Conservation (phyloP, 2,113 vertebrate genomes). For the Mormyrus iriodes region DNA sequence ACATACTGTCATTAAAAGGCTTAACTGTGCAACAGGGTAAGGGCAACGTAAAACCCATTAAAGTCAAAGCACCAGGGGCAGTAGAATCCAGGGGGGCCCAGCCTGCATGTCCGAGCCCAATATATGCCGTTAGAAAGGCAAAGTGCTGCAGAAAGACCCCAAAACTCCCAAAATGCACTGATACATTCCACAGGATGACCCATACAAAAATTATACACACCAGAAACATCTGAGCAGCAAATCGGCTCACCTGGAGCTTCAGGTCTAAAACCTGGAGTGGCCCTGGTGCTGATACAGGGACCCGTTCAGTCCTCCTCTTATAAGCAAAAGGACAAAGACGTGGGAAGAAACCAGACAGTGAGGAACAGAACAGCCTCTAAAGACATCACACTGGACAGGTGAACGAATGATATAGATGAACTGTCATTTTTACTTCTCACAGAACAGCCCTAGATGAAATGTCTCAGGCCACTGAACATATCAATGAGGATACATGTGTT, state of each 20-base stretch:
- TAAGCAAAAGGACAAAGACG: not conserved
- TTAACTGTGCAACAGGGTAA: not conserved
- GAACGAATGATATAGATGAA: not conserved
- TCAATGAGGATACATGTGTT: not conserved
- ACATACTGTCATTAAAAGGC: not conserved
- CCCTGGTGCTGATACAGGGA: not conserved
- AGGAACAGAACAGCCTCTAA: not conserved
- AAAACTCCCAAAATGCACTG: not conserved
- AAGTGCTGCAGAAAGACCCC: not conserved
- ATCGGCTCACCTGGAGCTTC: not conserved
- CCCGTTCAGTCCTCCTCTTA: not conserved
- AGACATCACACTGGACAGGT: not conserved
- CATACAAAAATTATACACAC: not conserved
- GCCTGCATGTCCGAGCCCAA: not conserved
- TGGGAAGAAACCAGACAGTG: not conserved
- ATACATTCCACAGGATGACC: not conserved
- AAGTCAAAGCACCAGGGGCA: not conserved
- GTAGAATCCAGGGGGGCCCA: not conserved
- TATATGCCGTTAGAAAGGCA: not conserved
- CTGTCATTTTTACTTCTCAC: not conserved
- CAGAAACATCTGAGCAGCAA: not conserved
- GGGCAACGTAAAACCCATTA: not conserved
- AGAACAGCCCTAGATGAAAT: not conserved
- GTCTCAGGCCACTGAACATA: not conserved
- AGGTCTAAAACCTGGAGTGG: not conserved